A percentile compares a stretch with the other conserved stretches of the same genome.
phyloP scores from a whole-genome alignment of 2,113 vertebrate genomes.

The Gasterosteus aculeatus region DNA sequence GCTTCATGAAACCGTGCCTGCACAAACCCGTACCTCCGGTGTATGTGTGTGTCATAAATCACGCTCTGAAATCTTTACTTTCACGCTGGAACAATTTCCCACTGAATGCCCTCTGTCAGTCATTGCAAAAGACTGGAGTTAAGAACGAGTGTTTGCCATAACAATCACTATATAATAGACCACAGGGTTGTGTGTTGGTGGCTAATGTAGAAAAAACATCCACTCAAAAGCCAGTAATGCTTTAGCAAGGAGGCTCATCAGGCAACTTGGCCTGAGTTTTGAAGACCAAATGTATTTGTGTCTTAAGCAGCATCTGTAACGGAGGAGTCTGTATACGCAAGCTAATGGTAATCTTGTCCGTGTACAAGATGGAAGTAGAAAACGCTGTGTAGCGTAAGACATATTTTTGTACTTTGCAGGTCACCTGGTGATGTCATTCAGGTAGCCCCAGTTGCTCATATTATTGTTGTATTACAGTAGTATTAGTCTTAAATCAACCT shows the following conservation, averaged over 20 bases:
- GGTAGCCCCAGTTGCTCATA: too few species aligned
- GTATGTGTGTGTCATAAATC: slow-evolving; percentile 38
- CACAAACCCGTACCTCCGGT: neutral
- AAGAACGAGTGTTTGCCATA: slow-evolving; percentile 26
- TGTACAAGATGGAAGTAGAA: neutral
- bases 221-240: neutral
- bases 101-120: slow-evolving; percentile 32
- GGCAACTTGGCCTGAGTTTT: slow-evolving; percentile 2
- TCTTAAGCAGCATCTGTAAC: neutral
- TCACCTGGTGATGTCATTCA: too few species aligned
- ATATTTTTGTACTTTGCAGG: too few species aligned
- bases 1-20: slow-evolving; percentile 18
- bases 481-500: slow-evolving; percentile 18
- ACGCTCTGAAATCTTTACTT: slow-evolving; percentile 21
- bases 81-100: slow-evolving; percentile 28
- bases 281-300: slow-evolving; percentile 3
- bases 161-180: slow-evolving; percentile 30
- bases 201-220: neutral
- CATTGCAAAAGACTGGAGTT: slow-evolving; percentile 24
- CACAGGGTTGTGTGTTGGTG: slow-evolving; percentile 3
- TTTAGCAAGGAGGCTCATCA: slow-evolving; percentile 13
- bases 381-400: neutral
- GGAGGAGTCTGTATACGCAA: neutral
- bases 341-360: neutral
- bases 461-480: too few species aligned